phyloP scores from a whole-genome alignment of 2,888 invertebrate species.

The Drosophila meridionalis region DNA sequence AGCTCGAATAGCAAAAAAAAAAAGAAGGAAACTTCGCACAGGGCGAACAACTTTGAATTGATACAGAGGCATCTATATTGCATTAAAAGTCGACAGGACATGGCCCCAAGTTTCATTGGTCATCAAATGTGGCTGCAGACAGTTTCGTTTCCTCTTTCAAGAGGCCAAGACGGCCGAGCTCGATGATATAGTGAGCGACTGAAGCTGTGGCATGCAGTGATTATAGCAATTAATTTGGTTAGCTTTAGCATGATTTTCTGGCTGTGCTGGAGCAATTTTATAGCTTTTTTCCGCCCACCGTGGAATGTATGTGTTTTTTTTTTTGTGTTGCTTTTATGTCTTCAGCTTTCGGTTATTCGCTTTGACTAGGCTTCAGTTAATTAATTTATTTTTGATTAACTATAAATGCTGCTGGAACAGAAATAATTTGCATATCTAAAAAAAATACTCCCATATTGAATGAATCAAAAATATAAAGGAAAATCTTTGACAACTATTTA shows the following conservation, averaged over 20 bases:
- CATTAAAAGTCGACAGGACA: constrained; percentile 27
- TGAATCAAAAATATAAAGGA: not conserved
- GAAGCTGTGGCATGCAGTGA: constrained; percentile 21
- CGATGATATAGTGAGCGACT: not conserved
- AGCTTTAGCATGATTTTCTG: constrained; percentile 2
- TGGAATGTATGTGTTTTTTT: not conserved
- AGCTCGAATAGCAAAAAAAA: constrained; percentile 1
- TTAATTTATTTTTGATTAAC: constrained; percentile 3
- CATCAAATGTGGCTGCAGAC: constrained; percentile 10
- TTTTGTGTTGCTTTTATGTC: not conserved
- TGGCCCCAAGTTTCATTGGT: constrained; percentile 7
- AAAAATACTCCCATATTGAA: not conserved
- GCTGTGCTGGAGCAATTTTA: not conserved
- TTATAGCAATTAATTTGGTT: constrained; percentile 45
- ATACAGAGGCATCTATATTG: constrained; percentile 9
- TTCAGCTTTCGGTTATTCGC: not conserved
- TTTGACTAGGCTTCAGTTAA: constrained; percentile 1
- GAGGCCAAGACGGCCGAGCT: not conserved
- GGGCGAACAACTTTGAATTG: not conserved
- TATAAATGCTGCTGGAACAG: not conserved
- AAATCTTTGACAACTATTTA: not conserved
- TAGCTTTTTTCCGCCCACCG: not conserved
- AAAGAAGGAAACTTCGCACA: not conserved
- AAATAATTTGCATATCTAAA: not conserved
- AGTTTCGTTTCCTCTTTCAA: not conserved